Conservation (phyloP, 2,888 invertebrate genomes). For the Napeogenes sylphis region DNA sequence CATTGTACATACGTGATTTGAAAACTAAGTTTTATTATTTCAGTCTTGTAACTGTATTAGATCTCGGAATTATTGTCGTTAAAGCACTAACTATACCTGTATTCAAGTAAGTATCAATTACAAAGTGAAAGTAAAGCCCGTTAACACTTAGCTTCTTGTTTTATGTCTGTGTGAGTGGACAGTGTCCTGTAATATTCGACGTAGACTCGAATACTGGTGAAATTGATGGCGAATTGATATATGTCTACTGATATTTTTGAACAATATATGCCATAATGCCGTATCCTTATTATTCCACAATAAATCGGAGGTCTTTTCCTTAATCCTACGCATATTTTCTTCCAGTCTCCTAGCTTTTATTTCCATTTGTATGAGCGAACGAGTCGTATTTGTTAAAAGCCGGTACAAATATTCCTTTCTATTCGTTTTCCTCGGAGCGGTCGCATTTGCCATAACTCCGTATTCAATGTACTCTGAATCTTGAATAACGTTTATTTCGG, state of each 20-base stretch:
- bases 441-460: slow-evolving; percentile 63
- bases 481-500: slow-evolving; percentile 41
- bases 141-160: slow-evolving; percentile 50
- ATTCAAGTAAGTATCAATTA: background rate
- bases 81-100: background rate
- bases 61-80: slow-evolving; percentile 17
- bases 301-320: slow-evolving; percentile 76
- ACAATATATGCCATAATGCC: slow-evolving; percentile 74
- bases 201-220: slow-evolving; percentile 69
- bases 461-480: slow-evolving; percentile 50
- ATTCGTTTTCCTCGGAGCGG: slow-evolving; percentile 57
- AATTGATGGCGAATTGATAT: slow-evolving; percentile 73
- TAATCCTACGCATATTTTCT: slow-evolving; percentile 78
- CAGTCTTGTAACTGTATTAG: slow-evolving; percentile 18
- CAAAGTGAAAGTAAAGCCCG: background rate
- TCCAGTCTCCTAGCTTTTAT: slow-evolving; percentile 76
- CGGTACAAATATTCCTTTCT: slow-evolving; percentile 76
- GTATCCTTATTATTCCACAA: slow-evolving; percentile 77
- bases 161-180: slow-evolving; percentile 51
- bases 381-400: slow-evolving; percentile 76
- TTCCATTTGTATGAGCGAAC: slow-evolving; percentile 78
- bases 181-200: slow-evolving; percentile 67
- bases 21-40: slow-evolving; percentile 31
- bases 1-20: slow-evolving; percentile 59
- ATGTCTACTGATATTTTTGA: slow-evolving; percentile 75